Conservation (phyloP, 2,888 invertebrate genomes). For the Epistrophe grossulariae region DNA sequence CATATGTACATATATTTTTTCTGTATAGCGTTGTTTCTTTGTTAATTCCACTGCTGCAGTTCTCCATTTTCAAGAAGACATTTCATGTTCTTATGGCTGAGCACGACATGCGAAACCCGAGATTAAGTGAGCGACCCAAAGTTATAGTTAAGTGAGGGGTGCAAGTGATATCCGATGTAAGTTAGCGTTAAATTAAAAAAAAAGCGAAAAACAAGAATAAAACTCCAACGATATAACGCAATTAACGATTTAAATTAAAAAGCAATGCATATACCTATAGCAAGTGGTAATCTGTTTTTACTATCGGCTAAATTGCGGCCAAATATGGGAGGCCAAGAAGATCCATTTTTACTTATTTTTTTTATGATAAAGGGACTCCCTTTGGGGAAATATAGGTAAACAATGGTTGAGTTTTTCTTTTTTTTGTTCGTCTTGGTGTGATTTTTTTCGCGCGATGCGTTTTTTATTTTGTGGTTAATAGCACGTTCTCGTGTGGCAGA, state of each 20-base stretch:
- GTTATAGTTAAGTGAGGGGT: slow-evolving; percentile 32
- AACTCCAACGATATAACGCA: slow-evolving; percentile 59
- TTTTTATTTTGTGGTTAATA: slow-evolving; percentile 58
- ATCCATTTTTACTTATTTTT: slow-evolving; percentile 20
- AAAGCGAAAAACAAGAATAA: slow-evolving; percentile 3
- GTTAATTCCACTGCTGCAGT: slow-evolving; percentile 39
- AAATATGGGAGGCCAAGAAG: slow-evolving; percentile 31
- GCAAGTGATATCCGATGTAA: slow-evolving; percentile 44
- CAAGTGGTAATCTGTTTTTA: slow-evolving; percentile 58
- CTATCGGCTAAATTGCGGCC: slow-evolving; percentile 53
- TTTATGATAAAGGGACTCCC: not conserved
- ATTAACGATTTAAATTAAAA: slow-evolving; percentile 74
- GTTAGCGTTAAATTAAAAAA: slow-evolving; percentile 25
- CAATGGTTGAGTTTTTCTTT: slow-evolving; percentile 9
- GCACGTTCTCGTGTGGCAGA: slow-evolving; percentile 61
- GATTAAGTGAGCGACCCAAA: slow-evolving; percentile 65
- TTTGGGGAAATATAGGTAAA: slow-evolving; percentile 30
- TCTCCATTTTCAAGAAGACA: slow-evolving; percentile 73
- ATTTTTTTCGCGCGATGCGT: slow-evolving; percentile 38
- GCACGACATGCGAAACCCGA: slow-evolving; percentile 75
- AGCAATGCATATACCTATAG: slow-evolving; percentile 31
- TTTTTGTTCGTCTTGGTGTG: slow-evolving; percentile 17
- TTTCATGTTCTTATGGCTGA: slow-evolving; percentile 71
- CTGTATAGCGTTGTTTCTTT: not conserved
- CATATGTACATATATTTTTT: not conserved